Evolutionary conservation across 2,888 invertebrate genomes (phyloP).

Genomic region (Theodoxus fluviatilis): DNA sequence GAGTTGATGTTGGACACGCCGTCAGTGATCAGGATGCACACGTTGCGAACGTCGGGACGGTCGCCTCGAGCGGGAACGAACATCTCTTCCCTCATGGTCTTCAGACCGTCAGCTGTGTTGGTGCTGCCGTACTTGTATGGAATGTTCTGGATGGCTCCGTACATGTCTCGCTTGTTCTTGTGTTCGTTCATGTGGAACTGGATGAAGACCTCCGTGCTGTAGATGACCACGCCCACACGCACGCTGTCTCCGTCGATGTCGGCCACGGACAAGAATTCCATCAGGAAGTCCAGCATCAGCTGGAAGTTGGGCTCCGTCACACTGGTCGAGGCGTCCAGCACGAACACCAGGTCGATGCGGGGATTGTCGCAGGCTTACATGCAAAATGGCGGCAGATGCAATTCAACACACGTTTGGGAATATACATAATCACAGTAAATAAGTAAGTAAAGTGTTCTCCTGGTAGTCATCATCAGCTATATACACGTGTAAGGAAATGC

Average conservation of each 20-base stretch:
- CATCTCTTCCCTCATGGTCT: slow-evolving; percentile 39
- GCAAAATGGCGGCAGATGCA: neutral
- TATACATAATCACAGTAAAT: too few relatives aligned
- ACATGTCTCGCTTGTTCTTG: slow-evolving; percentile 34
- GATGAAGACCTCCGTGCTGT: slow-evolving; percentile 42
- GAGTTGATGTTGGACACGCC: slow-evolving; percentile 59
- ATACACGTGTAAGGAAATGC: too few relatives aligned
- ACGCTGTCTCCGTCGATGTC: slow-evolving; percentile 50
- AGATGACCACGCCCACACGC: slow-evolving; percentile 49
- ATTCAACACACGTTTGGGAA: neutral
- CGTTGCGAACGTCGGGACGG: slow-evolving; percentile 47
- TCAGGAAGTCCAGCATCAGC: slow-evolving; percentile 46
- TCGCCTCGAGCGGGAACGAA: slow-evolving; percentile 43
- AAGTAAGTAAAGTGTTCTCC: too few relatives aligned
- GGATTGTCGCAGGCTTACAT: slow-evolving; percentile 34
- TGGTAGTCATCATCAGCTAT: too few relatives aligned
- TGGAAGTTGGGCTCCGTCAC: slow-evolving; percentile 49
- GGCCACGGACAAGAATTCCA: slow-evolving; percentile 45
- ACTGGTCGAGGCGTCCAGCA: slow-evolving; percentile 58
- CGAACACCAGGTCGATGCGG: slow-evolving; percentile 48
- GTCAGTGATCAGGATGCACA: slow-evolving; percentile 53
- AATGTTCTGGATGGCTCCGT: slow-evolving; percentile 46
- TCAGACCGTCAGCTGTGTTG: slow-evolving; percentile 46
- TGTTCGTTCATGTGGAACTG: slow-evolving; percentile 50
- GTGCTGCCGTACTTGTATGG: slow-evolving; percentile 45